Base-by-base conservation (phyloP, 2,888 invertebrate genomes). In the Arenicola marina region DNA sequence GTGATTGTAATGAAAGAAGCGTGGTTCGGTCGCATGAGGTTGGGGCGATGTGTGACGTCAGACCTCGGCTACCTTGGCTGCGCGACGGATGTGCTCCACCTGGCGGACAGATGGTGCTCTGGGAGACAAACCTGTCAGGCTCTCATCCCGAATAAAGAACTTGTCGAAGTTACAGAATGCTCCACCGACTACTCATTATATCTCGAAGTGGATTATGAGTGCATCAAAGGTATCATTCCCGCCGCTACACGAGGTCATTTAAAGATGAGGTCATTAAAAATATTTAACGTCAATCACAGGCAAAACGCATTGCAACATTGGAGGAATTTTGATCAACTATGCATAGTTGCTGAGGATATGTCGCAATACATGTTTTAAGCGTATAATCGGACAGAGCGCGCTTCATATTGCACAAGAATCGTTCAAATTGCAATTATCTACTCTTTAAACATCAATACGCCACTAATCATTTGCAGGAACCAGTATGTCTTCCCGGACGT, bases 151-250 rank as follows among this genome's bases (percentile, higher is more conserved):
- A 53, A 53, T 28, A 15, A 11, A 21, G 53, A 11, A 18, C 24
- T 53, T 7, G 29, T 11, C 4, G 53, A 11, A 11, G 53, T 21
- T 4, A 53, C 4, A 4, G 29, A 7, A 15, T 28, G 31, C 53
- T 24, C 28, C 21, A 26, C 11, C 11, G 53, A 53, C 31, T 7
- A 28, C 4, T 7, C 11, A 4, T 4, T 11, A 11, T 53, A 53
- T 31, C 29, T 53, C 11, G 31, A 53, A 31, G 53, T 31, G 4
- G 11, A 4, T 53, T 53, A 26, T 24, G 7, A 11, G 7, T 53
- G 53, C 24, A 21, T 31, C 11, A 21, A 24, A 53, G 53, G 53
- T 53, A 53, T n/a, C n/a, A n/a, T n/a, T n/a, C n/a, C n/a, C n/a
- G n/a, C n/a, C n/a, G n/a, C n/a, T n/a, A n/a, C n/a, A n/a, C n/a